These are phyloP conservation scores for Phlogophora meticulosa DNA, from an alignment of 2,888 invertebrate species.

Conservation along the genomic window DNA sequence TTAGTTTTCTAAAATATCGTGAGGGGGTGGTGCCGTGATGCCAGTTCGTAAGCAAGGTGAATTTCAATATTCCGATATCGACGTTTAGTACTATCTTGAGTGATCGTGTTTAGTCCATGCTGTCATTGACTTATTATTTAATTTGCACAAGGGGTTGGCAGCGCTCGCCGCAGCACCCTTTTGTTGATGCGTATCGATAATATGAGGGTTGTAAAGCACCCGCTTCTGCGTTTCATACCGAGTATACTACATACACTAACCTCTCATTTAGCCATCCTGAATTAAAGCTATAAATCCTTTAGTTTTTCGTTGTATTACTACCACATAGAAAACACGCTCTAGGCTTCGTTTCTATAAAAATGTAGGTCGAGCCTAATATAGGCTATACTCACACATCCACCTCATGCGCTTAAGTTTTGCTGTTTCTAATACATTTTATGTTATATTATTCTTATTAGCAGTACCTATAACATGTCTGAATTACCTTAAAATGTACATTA, in stretches of 20 bases:
- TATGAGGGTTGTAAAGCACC: slow-evolving; percentile 74
- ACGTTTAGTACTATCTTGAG: slow-evolving; percentile 54
- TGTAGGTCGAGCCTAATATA: slow-evolving; percentile 57
- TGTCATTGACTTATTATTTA: slow-evolving; percentile 68
- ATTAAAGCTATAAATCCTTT: slow-evolving; percentile 48
- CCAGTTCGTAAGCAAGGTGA: slow-evolving; percentile 95
- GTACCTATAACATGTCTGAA: slow-evolving; percentile 5
- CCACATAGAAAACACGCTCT: slow-evolving; percentile 44
- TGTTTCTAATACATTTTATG: slow-evolving; percentile 15
- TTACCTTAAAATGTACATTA: slow-evolving; percentile 17
- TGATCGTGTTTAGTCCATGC: slow-evolving; percentile 51
- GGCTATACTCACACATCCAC: slow-evolving; percentile 30
- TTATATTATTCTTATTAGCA: slow-evolving; percentile 11
- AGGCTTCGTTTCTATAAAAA: slow-evolving; percentile 52
- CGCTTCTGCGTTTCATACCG: slow-evolving; percentile 51
- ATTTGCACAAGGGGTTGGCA: slow-evolving; percentile 71
- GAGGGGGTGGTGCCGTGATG: slow-evolving; percentile 92
- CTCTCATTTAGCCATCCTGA: slow-evolving; percentile 33
- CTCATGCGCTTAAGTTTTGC: slow-evolving; percentile 39
- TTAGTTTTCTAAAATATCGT: slow-evolving; percentile 85
- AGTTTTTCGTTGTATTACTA: slow-evolving; percentile 51
- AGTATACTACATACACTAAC: slow-evolving; percentile 38
- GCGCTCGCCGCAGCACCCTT: slow-evolving; percentile 73
- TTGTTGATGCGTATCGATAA: slow-evolving; percentile 77
- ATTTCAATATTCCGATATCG: slow-evolving; percentile 71